Conservation (phyloP, 2,888 invertebrate genomes). For the Caenorhabditis japonica region DNA sequence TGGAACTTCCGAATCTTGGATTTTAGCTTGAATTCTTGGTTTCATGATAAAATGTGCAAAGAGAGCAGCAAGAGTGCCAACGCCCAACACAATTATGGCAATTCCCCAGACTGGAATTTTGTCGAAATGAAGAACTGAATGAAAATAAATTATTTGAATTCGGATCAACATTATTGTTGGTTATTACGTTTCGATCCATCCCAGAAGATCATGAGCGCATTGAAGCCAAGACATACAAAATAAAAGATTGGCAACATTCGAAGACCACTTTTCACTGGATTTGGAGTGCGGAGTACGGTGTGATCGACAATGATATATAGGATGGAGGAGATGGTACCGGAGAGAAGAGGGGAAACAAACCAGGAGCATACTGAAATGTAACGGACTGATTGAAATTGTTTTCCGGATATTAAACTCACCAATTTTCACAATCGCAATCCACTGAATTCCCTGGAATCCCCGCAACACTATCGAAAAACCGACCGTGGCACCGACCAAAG, state of each 20-base stretch:
- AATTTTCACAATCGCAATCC: slow-evolving; percentile 86
- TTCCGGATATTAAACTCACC: too few relatives aligned
- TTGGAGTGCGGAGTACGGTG: slow-evolving; percentile 81
- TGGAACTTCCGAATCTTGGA: slow-evolving; percentile 48
- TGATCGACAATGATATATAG: slow-evolving; percentile 87
- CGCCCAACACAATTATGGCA: slow-evolving; percentile 81
- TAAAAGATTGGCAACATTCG: slow-evolving; percentile 91
- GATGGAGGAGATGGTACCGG: slow-evolving; percentile 88
- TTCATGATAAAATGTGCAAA: slow-evolving; percentile 69
- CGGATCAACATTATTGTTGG: too few relatives aligned
- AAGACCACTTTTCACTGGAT: slow-evolving; percentile 82
- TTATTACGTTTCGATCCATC: slow-evolving; percentile 85
- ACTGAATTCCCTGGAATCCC: slow-evolving; percentile 87
- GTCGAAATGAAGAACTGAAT: slow-evolving; percentile 88
- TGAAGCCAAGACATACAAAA: slow-evolving; percentile 90
- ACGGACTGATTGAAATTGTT: background rate
- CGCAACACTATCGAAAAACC: slow-evolving; percentile 93
- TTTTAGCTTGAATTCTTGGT: slow-evolving; percentile 64
- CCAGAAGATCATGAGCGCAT: slow-evolving; percentile 91
- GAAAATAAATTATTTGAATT: background rate
- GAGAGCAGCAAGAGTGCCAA: slow-evolving; percentile 82
- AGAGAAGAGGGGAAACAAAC: slow-evolving; percentile 94
- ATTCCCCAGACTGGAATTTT: slow-evolving; percentile 85
- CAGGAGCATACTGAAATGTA: slow-evolving; percentile 89
- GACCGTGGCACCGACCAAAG: slow-evolving; percentile 95